Evolutionary conservation across 2,888 invertebrate species (phyloP).

Genomic region (Graphium colonna): DNA sequence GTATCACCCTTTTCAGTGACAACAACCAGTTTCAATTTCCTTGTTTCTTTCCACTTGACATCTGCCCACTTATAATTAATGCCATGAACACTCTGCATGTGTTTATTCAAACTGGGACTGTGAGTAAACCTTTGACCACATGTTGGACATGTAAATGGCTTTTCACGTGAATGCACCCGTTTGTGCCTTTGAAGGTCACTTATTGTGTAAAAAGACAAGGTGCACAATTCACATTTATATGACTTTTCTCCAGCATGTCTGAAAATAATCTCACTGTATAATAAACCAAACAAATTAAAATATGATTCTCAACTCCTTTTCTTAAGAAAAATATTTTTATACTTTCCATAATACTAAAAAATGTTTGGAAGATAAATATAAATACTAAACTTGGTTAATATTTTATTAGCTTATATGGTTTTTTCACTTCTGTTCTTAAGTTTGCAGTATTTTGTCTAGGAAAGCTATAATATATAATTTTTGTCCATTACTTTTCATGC

Average conservation of each 20-base stretch:
- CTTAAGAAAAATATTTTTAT: too few species aligned
- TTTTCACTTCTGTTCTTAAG: too few species aligned
- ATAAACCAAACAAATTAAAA: too few species aligned
- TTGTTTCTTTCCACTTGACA: conserved; percentile 33
- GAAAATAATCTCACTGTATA: conserved; percentile 12
- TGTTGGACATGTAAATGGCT: conserved; percentile 62
- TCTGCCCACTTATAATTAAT: conserved; percentile 64
- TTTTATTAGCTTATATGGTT: too few species aligned
- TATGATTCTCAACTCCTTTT: too few species aligned
- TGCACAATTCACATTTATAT: conserved; percentile 59
- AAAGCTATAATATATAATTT: too few species aligned
- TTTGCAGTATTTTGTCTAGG: too few species aligned
- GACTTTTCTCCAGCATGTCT: conserved; percentile 64
- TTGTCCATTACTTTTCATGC: too few species aligned
- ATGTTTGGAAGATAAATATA: too few species aligned
- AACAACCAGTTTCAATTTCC: conserved; percentile 30
- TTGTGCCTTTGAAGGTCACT: conserved; percentile 59
- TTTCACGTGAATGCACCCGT: conserved; percentile 64
- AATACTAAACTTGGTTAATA: too few species aligned
- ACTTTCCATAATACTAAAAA: too few species aligned
- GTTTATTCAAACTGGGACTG: conserved; percentile 69
- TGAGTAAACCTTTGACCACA: conserved; percentile 64
- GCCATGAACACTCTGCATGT: conserved; percentile 64
- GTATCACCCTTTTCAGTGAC: conserved; percentile 25
- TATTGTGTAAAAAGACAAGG: conserved; percentile 54